Evolutionary conservation across 2,113 vertebrate species (phyloP).

Genomic region (Nycticryphes semicollaris): DNA sequence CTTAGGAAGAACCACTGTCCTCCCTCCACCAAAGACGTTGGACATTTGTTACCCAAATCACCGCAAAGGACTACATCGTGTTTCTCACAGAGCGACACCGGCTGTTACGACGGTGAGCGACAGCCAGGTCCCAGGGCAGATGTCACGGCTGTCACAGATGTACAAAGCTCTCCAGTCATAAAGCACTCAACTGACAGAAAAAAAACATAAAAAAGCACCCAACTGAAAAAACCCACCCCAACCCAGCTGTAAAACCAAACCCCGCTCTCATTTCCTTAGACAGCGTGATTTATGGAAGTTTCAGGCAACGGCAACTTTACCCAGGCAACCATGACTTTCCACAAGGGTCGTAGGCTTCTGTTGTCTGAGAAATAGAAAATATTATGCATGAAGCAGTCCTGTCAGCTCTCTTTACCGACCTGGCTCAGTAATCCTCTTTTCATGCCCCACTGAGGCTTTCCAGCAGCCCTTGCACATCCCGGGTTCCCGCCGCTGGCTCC

Average conservation of each 20-base stretch:
- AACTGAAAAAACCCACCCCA: neutral
- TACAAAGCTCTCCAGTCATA: too few species aligned
- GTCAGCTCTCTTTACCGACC: neutral
- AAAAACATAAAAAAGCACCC: neutral
- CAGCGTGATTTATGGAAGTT: neutral
- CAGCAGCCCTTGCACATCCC: neutral
- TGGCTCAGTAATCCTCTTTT: neutral
- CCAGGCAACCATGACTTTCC: neutral
- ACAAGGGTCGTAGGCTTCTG: neutral
- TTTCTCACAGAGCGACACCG: neutral
- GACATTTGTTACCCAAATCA: neutral
- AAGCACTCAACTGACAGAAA: neutral
- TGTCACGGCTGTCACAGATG: too few species aligned
- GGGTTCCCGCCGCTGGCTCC: neutral
- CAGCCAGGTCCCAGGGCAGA: neutral
- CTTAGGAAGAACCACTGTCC: neutral
- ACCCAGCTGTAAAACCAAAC: accelerated
- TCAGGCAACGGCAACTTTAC: neutral
- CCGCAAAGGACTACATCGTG: accelerated
- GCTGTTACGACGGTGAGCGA: accelerated
- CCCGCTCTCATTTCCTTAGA: accelerated
- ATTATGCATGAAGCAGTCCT: neutral
- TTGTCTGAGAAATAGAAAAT: neutral
- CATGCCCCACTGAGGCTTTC: neutral
- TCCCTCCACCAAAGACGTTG: neutral